Base-by-base conservation (phyloP, 2,113 vertebrate genomes). In the Zingel zingel region DNA sequence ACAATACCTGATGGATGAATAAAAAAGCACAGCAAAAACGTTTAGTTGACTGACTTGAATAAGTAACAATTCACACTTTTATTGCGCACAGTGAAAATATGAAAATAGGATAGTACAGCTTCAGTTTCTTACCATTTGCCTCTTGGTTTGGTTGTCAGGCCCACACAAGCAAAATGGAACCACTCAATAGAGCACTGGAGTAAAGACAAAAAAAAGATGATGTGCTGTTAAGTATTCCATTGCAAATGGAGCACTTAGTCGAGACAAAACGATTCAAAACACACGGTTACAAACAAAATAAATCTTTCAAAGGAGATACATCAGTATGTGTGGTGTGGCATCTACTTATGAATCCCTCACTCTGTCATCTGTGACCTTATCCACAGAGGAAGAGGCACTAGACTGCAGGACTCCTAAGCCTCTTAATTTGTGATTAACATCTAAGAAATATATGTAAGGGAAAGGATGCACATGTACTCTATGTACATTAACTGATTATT, bases 111-210 rank as follows among this genome's bases (percentile, higher is more conserved):
- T 6, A 9, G 7, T 11, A 43, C 36, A 51, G 4, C 19, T 19
- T 25, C 9, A 25, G 16, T 81, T 62, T 73, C 96, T 97, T 91
- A 99, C 98, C 98, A 99, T 96, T 99, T 99, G 80, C 98, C 98
- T 91, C 98, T 96, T 69, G 98, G 98, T 91, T 99, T 99, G 90
- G 98, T 99, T 19, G 97, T 97, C 89, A 99, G 95, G 76, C 98
- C 97, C 86, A 99, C 98, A 78, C 98, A 99, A 77, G 98, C 97
- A 90, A 99, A 99, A 94, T 99, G 98, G 95, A 99, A 99, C 98
- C 98, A 99, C 90, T 99, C 98, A 33, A 99, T 99, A 89, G 98
- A 99, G 92, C 98, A 99, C 98, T 99, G 93, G 33, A 85, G 76
- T 66, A 73, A 21, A 75, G 18, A 74, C 15, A 79, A 61, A 67